A percentile compares a stretch with the other conserved stretches of the same genome.
Conservation (phyloP, 2,888 invertebrate species). For the Drosophila nr. medialis region DNA sequence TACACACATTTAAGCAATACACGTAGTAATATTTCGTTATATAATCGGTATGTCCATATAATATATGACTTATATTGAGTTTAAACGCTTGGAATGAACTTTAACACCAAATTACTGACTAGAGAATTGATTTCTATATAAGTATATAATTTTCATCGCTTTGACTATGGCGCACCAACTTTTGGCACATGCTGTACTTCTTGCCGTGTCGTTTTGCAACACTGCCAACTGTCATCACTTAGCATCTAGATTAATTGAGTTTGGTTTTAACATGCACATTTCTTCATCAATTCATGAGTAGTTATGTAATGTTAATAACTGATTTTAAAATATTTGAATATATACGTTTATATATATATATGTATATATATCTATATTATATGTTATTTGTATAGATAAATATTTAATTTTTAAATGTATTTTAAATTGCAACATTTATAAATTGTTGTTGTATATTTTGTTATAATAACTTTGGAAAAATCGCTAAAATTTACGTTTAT, state of each 20-base stretch:
- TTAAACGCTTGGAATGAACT: constrained; percentile 71
- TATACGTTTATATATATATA: constrained; percentile 42
- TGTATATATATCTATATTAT: constrained; percentile 32
- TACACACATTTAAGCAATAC: constrained; percentile 74
- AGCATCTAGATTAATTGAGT: constrained; percentile 63
- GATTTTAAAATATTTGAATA: constrained; percentile 29
- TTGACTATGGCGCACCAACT: constrained; percentile 44
- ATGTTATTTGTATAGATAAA: constrained; percentile 29
- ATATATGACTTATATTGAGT: constrained; percentile 45
- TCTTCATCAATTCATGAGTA: constrained; percentile 48
- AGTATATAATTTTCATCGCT: constrained; percentile 38
- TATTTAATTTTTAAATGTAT: constrained; percentile 38
- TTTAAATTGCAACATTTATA: constrained; percentile 66
- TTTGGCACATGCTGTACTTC: constrained; percentile 69
- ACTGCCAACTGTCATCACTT: constrained; percentile 43
- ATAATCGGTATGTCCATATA: constrained; percentile 59
- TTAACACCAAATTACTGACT: constrained; percentile 73
- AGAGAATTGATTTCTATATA: constrained; percentile 54
- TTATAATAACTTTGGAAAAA: constrained; percentile 56
- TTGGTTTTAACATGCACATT: constrained; percentile 48
- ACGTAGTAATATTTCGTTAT: constrained; percentile 60
- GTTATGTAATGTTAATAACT: constrained; percentile 40
- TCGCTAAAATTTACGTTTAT: constrained; percentile 49
- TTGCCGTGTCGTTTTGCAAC: constrained; percentile 45
- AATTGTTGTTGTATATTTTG: constrained; percentile 43